These are phyloP conservation scores for Drosophila subquinaria DNA, from an alignment of 2,888 invertebrate species.

Conservation along the genomic window DNA sequence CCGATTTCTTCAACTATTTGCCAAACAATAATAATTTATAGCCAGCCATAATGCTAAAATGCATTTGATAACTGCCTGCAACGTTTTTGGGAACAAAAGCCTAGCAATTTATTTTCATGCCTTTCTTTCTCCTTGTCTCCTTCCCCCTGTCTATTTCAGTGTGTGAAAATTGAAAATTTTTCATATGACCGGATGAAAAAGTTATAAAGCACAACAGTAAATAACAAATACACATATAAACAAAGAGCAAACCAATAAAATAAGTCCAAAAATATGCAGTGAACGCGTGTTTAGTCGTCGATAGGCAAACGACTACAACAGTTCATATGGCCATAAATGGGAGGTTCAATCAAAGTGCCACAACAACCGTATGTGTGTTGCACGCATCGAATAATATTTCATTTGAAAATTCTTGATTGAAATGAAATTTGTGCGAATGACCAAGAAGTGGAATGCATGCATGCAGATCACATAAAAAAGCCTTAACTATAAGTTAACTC, in stretches of 20 bases:
- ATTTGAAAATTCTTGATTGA: constrained; percentile 1
- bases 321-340: constrained; percentile 7
- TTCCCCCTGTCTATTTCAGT: constrained; percentile 24
- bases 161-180: constrained; percentile 70
- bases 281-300: constrained; percentile 64
- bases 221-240: constrained; percentile 65
- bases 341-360: constrained; percentile 6
- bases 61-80: constrained; percentile 71
- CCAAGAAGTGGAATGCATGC: too few species aligned
- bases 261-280: constrained; percentile 42
- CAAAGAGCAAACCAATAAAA: constrained; percentile 43
- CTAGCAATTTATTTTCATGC: constrained; percentile 46
- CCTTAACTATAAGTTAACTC: too few species aligned
- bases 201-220: constrained; percentile 70
- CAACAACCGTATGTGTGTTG: constrained; percentile 11
- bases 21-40: constrained; percentile 72
- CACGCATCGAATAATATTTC: not conserved
- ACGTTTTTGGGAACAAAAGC: constrained; percentile 56
- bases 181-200: constrained; percentile 54
- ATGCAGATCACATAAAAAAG: too few species aligned
- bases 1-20: constrained; percentile 71
- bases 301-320: constrained; percentile 41
- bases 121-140: not conserved
- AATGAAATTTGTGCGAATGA: not conserved
- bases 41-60: constrained; percentile 73